Conservation (phyloP, 2,797 vertebrate species). For the Pelodytes ibericus region DNA sequence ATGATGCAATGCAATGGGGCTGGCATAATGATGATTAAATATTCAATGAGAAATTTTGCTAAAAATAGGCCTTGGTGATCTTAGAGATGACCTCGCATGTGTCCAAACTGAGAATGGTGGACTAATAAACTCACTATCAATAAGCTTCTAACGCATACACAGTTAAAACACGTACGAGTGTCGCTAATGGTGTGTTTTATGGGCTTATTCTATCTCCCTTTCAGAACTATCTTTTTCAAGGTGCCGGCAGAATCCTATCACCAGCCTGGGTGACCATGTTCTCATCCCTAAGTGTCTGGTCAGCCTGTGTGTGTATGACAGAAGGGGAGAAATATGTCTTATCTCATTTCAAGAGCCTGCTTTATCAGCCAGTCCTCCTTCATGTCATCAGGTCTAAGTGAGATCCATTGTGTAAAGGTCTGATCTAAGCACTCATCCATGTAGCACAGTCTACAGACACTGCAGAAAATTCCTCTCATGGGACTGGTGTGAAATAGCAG, state of each 20-base stretch:
- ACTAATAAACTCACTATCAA: too few species aligned
- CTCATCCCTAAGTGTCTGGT: neutral
- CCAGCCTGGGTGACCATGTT: neutral
- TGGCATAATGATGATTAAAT: too few species aligned
- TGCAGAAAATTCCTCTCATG: neutral
- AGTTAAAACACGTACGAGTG: too few species aligned
- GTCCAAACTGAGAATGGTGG: too few species aligned
- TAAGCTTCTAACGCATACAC: too few species aligned
- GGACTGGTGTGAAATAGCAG: too few species aligned
- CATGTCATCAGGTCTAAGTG: conserved; percentile 22
- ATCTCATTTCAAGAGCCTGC: neutral
- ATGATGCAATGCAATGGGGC: too few species aligned
- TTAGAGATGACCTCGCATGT: too few species aligned
- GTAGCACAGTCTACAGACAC: neutral
- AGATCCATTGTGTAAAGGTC: neutral
- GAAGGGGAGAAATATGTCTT: conserved; percentile 5
- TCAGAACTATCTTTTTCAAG: neutral
- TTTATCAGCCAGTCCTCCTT: conserved; percentile 21
- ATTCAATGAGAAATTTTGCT: too few species aligned
- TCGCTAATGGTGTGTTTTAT: too few species aligned
- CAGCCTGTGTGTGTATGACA: neutral
- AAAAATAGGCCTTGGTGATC: too few species aligned
- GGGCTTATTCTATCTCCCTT: too few species aligned
- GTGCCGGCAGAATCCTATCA: neutral
- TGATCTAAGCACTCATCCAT: neutral